Conservation (phyloP, 2,113 vertebrate genomes). For the Sturnus vulgaris region DNA sequence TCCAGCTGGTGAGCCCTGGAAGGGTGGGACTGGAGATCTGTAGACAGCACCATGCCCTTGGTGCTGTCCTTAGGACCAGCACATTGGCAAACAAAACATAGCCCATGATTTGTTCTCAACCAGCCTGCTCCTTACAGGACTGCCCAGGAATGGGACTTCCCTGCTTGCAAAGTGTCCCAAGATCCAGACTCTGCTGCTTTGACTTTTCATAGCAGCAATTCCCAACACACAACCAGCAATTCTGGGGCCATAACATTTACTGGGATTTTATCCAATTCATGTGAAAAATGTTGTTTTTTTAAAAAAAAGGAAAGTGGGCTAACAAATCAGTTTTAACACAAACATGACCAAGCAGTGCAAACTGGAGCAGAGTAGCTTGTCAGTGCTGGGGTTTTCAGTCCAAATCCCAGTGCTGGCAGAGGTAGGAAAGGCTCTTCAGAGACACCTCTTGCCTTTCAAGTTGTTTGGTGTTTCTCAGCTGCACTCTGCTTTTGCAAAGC, state of each 20-base stretch:
- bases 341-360: not conserved
- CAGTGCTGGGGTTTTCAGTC: not conserved
- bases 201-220: not conserved
- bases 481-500: not conserved
- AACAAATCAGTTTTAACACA: not conserved
- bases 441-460: not conserved
- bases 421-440: not conserved
- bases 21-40: not conserved
- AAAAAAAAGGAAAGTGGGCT: not conserved
- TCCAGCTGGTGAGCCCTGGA: not conserved
- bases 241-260: not conserved
- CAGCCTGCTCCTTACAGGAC: not conserved
- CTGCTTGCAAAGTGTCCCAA: rapidly evolving
- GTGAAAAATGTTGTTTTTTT: not conserved
- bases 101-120: rapidly evolving
- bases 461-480: not conserved
- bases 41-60: not conserved
- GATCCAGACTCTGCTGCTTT: rapidly evolving
- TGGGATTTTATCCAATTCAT: not conserved
- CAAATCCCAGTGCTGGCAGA: not conserved
- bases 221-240: rapidly evolving
- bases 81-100: rapidly evolving
- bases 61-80: not conserved
- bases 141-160: not conserved
- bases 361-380: not conserved